Evolutionary conservation across 30 jellyfish, hydroid and myxozoan species (phyloP).

Genomic region (Mastigias papua): DNA sequence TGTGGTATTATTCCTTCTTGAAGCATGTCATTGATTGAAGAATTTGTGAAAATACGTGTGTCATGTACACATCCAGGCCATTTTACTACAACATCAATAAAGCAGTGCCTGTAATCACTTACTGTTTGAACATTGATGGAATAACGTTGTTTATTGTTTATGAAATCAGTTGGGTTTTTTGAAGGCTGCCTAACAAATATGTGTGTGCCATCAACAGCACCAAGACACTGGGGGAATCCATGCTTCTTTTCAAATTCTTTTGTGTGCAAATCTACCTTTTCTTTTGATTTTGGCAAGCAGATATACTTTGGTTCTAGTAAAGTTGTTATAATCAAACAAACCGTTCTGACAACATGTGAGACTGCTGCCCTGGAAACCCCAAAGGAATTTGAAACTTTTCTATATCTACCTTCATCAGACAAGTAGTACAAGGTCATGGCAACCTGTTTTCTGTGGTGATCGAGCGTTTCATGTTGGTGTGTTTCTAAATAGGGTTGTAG

Average conservation of each 20-base stretch:
- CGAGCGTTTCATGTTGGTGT: background rate
- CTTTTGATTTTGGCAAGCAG: background rate
- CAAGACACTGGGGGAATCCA: conserved; percentile 57
- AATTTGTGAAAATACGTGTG: conserved; percentile 40
- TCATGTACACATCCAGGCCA: conserved; percentile 75
- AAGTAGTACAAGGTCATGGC: conserved; percentile 16
- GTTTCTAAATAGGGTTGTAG: background rate
- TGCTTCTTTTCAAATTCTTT: conserved; percentile 27
- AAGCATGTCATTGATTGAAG: conserved; percentile 22
- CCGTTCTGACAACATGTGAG: background rate
- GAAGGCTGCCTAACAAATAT: conserved; percentile 39
- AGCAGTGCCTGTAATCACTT: conserved; percentile 43
- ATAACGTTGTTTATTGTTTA: conserved; percentile 24
- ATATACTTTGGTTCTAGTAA: background rate
- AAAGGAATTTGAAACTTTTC: conserved; percentile 7
- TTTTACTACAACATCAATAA: conserved; percentile 54
- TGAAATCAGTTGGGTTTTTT: conserved; percentile 9
- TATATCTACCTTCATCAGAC: conserved; percentile 27
- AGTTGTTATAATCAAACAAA: background rate
- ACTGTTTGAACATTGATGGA: conserved; percentile 24
- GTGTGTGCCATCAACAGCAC: conserved; percentile 69
- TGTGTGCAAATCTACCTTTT: background rate
- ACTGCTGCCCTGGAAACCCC: conserved; percentile 1
- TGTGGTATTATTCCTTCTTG: conserved; percentile 44
- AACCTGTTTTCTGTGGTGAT: conserved; percentile 4